Percentiles rank a stretch among this genome's conserved stretches.
Evolutionary conservation across 2,888 invertebrate species (phyloP).

Genomic region (Balanococcus diminutus): DNA sequence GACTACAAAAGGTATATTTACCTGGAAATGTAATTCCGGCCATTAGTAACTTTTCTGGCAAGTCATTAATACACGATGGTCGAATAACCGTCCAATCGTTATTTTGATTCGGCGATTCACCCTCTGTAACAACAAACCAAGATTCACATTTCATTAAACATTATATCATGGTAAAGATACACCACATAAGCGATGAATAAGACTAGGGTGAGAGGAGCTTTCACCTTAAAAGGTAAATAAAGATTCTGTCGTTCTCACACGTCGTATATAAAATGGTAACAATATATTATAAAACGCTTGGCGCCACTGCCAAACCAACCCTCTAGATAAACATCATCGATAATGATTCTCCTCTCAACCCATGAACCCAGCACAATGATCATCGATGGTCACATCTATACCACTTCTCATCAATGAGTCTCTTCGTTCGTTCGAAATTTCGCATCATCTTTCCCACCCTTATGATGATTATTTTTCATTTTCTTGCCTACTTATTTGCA

Average conservation of each 20-base stretch:
- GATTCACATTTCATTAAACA: constrained; percentile 34
- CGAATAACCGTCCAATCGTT: constrained; percentile 41
- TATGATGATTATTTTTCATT: too few species aligned
- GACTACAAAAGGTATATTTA: constrained; percentile 60
- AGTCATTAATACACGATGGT: constrained; percentile 56
- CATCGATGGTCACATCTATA: not conserved
- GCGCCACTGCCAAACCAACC: not conserved
- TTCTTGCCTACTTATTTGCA: too few species aligned
- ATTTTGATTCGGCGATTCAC: constrained; percentile 46
- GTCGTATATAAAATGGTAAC: not conserved
- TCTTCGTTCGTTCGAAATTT: not conserved
- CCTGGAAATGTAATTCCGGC: constrained; percentile 75
- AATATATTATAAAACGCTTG: constrained; percentile 11
- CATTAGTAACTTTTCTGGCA: constrained; percentile 71
- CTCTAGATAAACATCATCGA: constrained; percentile 14
- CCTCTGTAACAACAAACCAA: constrained; percentile 47
- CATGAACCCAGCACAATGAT: not conserved
- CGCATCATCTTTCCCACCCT: not conserved
- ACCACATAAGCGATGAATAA: constrained; percentile 9
- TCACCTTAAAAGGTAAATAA: constrained; percentile 39
- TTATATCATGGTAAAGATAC: not conserved
- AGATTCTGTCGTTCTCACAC: constrained; percentile 20
- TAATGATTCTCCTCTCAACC: not conserved
- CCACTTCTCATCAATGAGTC: not conserved
- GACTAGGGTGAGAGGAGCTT: constrained; percentile 16